Evolutionary conservation across 2,113 vertebrate genomes (phyloP).

Genomic region (Ictalurus punctatus): DNA sequence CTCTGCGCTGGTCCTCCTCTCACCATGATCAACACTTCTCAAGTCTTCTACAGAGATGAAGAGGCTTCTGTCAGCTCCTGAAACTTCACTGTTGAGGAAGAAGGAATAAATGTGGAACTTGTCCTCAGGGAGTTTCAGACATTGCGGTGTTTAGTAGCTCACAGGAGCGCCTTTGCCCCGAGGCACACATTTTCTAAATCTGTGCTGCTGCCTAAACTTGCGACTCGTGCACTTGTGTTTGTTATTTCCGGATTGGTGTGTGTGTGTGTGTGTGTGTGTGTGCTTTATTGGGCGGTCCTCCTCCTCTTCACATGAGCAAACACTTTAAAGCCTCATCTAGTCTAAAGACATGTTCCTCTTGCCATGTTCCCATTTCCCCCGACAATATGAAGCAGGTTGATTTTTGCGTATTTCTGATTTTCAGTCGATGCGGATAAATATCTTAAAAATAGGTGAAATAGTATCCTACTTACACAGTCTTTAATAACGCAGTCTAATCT

Average conservation of each 20-base stretch:
- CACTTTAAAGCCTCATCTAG: neutral
- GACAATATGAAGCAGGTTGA: neutral
- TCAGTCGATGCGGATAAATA: neutral
- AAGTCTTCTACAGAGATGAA: neutral
- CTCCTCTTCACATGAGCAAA: neutral
- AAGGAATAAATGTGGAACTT: too few species aligned
- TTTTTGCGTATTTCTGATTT: neutral
- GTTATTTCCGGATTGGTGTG: slow-evolving; percentile 2
- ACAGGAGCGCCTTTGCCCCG: neutral
- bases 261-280: neutral
- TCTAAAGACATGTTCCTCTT: neutral
- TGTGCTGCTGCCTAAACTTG: neutral
- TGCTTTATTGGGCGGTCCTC: neutral
- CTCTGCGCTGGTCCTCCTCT: slow-evolving; percentile 55
- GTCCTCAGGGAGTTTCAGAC: neutral
- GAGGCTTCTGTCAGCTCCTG: neutral
- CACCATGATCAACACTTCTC: slow-evolving; percentile 66
- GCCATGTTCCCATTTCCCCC: neutral
- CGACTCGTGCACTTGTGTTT: slow-evolving; percentile 5
- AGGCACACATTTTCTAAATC: neutral
- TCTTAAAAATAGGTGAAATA: neutral
- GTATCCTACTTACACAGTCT: neutral
- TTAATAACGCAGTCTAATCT: neutral
- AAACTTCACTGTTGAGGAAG: too few species aligned
- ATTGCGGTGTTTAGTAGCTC: neutral